Conservation (phyloP, 2,888 invertebrate genomes). For the Eupithecia dodoneata region DNA sequence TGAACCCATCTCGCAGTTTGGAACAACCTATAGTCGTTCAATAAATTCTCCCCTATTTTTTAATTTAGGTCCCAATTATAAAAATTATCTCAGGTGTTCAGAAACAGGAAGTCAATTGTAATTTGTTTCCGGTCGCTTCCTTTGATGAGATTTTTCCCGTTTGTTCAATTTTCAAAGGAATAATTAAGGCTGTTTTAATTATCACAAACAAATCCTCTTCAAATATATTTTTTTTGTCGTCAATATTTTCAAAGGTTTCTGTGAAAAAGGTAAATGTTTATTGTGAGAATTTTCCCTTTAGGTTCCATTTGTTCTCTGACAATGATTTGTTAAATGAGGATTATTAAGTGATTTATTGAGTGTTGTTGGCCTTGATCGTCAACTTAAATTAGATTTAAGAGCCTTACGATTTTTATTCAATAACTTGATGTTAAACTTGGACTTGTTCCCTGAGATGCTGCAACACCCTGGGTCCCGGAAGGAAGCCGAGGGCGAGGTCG, state of each 20-base stretch:
- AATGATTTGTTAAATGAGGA: background rate
- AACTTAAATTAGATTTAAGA: background rate
- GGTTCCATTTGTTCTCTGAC: background rate
- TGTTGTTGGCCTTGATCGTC: background rate
- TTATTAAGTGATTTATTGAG: background rate
- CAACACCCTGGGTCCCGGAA: no score
- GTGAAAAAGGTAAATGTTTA: constrained; percentile 1
- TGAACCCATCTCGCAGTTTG: background rate
- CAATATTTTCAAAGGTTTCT: background rate
- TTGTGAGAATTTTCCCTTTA: background rate
- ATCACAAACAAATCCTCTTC: constrained; percentile 38
- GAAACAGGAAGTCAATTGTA: constrained; percentile 7
- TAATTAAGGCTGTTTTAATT: constrained; percentile 39
- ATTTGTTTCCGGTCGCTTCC: constrained; percentile 22
- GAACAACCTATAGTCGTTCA: background rate
- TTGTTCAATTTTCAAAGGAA: constrained; percentile 35
- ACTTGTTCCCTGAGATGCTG: no score
- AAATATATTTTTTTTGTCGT: constrained; percentile 12
- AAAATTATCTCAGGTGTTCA: background rate
- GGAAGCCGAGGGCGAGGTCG: no score
- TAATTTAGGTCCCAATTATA: background rate
- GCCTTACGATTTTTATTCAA: background rate
- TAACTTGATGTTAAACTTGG: no score
- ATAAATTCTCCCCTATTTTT: background rate
- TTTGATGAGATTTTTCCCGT: constrained; percentile 22